phyloP scores from a whole-genome alignment of 2,797 vertebrate genomes.

The Hyperoplus immaculatus region DNA sequence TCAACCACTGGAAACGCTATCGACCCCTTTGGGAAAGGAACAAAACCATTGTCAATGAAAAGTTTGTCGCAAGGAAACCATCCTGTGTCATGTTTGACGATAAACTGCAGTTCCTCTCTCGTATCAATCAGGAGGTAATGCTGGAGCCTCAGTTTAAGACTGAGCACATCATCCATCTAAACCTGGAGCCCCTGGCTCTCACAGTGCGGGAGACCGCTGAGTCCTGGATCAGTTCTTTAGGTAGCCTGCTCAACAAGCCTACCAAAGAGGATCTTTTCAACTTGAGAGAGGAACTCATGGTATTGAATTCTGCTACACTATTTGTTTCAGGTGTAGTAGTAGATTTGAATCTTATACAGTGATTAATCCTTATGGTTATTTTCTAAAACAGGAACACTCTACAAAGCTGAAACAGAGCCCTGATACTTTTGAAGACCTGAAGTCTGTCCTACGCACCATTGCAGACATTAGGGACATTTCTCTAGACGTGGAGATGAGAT shows the following conservation, averaged over 20 bases:
- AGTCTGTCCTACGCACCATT: conserved; percentile 90
- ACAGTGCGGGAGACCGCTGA: conserved; percentile 86
- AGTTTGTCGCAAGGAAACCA: conserved; percentile 90
- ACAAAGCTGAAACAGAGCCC: conserved; percentile 85
- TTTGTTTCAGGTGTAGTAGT: conserved; percentile 3
- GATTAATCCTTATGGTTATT: conserved; percentile 14
- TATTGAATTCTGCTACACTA: conserved; percentile 56
- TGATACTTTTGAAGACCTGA: conserved; percentile 89
- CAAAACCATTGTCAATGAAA: conserved; percentile 88
- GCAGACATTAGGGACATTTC: conserved; percentile 88
- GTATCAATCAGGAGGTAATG: conserved; percentile 84
- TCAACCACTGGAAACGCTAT: conserved; percentile 91
- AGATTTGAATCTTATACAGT: neutral
- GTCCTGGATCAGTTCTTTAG: conserved; percentile 90
- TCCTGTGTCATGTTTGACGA: conserved; percentile 90
- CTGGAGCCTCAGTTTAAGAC: conserved; percentile 84
- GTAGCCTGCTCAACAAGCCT: conserved; percentile 89
- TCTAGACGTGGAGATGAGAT: conserved; percentile 89
- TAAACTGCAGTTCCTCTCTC: conserved; percentile 89
- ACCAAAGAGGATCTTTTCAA: conserved; percentile 87
- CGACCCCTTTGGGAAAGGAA: conserved; percentile 91
- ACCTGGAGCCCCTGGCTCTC: conserved; percentile 86
- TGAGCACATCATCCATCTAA: conserved; percentile 88
- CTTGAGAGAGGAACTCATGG: conserved; percentile 89
- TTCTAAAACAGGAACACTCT: conserved; percentile 81